These are phyloP conservation scores for Campoplex capitator DNA, from an alignment of 2,888 invertebrate genomes.

Conservation along the genomic window DNA sequence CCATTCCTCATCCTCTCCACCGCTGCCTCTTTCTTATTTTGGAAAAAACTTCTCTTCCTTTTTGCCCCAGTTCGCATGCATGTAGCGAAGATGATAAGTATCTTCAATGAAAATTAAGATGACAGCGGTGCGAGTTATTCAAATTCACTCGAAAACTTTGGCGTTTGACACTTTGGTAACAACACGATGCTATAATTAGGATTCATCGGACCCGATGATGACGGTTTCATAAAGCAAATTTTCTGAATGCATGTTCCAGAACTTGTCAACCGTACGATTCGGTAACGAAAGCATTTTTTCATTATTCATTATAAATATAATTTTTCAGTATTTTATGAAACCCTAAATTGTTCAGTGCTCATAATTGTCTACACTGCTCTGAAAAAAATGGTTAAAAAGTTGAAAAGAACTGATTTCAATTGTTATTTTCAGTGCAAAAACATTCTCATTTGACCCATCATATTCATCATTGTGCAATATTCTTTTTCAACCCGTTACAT, in stretches of 20 bases:
- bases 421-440: no score
- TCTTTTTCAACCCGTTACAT: slow-evolving; percentile 28
- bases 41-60: slow-evolving; percentile 34
- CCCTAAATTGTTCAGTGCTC: neutral
- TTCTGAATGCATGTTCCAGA: neutral
- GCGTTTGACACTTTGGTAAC: neutral
- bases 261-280: neutral
- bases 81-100: slow-evolving; percentile 23
- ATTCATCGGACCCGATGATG: neutral
- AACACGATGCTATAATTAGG: neutral
- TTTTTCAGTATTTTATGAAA: neutral
- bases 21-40: slow-evolving; percentile 2
- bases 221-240: neutral
- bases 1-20: neutral
- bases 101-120: slow-evolving; percentile 10
- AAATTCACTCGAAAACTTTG: neutral
- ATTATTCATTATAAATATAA: no score
- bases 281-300: no score
- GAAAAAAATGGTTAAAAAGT: neutral
- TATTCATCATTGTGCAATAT: no score
- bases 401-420: no score
- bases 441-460: no score
- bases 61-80: slow-evolving; percentile 1
- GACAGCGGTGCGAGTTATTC: neutral
- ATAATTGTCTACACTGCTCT: neutral